Evolutionary conservation across 2,797 vertebrate genomes (phyloP), one percentile per base, ranked within the genome.

Genomic region (Picus viridis): DNA sequence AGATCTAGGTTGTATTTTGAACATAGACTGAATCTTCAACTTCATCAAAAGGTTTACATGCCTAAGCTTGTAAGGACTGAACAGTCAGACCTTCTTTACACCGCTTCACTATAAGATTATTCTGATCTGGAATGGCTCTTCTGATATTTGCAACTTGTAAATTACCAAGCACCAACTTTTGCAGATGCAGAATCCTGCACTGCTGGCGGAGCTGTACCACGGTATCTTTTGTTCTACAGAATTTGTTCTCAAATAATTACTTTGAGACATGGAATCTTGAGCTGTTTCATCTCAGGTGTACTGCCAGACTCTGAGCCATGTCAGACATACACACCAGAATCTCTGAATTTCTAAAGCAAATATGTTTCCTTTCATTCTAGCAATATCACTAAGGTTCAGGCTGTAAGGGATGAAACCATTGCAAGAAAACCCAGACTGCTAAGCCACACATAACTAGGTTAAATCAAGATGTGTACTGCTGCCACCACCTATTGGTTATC

Each of bases 401-500:
- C 43, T 29, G 19, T 83, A 67, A 71, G 68, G 92, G 89, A 45
- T 19, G 0, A 81, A 17, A 41, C 5, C 27, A 34, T 27, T 61
- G 29, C 57, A 39, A 70, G 20, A 36, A 62, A 68, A 7, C 12
- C 22, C 30, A 67, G 65, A 39, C 51, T 83, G 59, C 41, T 49
- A 65, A 83, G 10, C 43, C 27, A 24, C 64, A 14, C 16, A 24
- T 23, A 80, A 77, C 23, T 16, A n/a, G 39, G 36, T 63, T 85
- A 70, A 87, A 89, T 81, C 43, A 64, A 85, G 81, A 69, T 64
- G 36, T 15, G 76, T 90, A 79, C 68, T 95, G 74, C 41, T 94
- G 76, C 62, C 89, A 95, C 88, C 87, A 95, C 72, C 80, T 96
- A 79, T 94, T 84, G 80, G 86, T 36, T 95, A 59, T 47, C 72